These are phyloP conservation scores for Crypturellus tataupa DNA, from an alignment of 2,797 vertebrate species.

Conservation along the genomic window DNA sequence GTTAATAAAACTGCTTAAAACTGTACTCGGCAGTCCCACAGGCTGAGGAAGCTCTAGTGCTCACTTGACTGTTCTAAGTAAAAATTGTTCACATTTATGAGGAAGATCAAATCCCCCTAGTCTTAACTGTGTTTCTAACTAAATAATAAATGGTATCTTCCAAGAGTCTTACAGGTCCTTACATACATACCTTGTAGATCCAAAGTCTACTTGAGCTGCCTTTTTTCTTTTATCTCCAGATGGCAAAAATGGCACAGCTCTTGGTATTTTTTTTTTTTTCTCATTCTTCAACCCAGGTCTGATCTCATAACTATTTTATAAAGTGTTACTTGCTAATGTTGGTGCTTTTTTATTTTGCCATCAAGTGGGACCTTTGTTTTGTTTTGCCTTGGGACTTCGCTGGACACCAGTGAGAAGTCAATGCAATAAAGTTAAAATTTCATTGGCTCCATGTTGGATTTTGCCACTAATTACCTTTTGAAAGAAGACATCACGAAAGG, in stretches of 20 bases:
- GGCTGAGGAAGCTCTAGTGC: constrained; percentile 56
- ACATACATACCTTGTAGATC: background rate
- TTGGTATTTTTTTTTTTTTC: background rate
- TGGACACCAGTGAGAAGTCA: background rate
- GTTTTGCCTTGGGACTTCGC: background rate
- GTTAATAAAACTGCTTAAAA: constrained; percentile 74
- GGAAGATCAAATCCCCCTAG: constrained; percentile 56
- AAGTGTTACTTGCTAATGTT: background rate
- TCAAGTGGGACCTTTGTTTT: background rate
- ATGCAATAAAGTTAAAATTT: background rate
- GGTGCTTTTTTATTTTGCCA: background rate
- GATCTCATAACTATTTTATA: background rate
- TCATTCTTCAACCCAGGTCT: background rate
- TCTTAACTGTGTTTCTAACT: constrained; percentile 18
- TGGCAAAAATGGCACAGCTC: background rate
- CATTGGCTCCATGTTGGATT: background rate
- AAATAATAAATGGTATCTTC: constrained; percentile 63
- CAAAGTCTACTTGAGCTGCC: background rate
- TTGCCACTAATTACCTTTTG: background rate
- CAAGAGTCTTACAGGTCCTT: constrained; percentile 43
- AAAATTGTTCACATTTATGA: constrained; percentile 73
- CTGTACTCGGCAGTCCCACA: constrained; percentile 51
- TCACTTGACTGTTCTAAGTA: constrained; percentile 69
- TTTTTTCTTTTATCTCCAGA: background rate
- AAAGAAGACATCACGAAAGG: background rate